phyloP scores from a whole-genome alignment of 2,113 vertebrate genomes.

The Osmerus eperlanus region DNA sequence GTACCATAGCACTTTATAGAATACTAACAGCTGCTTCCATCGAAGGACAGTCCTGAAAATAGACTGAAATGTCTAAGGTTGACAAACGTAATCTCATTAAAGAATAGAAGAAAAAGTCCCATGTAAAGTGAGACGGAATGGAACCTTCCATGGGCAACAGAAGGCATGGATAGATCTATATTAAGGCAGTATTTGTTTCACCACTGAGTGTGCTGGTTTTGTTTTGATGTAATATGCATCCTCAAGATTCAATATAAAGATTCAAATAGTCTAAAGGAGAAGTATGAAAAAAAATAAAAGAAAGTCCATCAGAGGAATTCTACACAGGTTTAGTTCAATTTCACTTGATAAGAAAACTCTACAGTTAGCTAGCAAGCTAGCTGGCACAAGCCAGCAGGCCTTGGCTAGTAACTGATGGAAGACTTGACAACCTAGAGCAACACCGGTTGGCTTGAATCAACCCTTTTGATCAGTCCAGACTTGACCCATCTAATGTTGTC shows the following conservation, averaged over 20 bases:
- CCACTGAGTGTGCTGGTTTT: background rate
- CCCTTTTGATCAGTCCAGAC: background rate
- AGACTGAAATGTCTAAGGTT: background rate
- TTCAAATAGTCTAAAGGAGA: too few relatives aligned
- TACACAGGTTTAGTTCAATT: too few relatives aligned
- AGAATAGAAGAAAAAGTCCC: background rate
- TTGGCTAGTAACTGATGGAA: too few relatives aligned
- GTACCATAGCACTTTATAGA: background rate
- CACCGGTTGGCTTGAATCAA: too few relatives aligned
- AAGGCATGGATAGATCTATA: background rate
- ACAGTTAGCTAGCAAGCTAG: too few relatives aligned
- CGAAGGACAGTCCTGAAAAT: background rate
- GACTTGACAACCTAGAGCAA: too few relatives aligned
- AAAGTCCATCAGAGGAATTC: too few relatives aligned
- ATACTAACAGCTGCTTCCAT: background rate
- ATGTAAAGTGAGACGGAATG: background rate
- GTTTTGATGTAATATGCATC: too few relatives aligned
- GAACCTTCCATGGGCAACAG: background rate
- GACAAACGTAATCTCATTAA: background rate
- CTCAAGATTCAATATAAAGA: too few relatives aligned
- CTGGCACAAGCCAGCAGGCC: too few relatives aligned
- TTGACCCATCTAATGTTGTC: background rate
- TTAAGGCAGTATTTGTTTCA: constrained; percentile 3
- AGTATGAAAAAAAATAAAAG: too few relatives aligned
- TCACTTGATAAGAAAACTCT: too few relatives aligned